phyloP scores from a whole-genome alignment of 2,888 invertebrate genomes.

The Sialis lutaria region DNA sequence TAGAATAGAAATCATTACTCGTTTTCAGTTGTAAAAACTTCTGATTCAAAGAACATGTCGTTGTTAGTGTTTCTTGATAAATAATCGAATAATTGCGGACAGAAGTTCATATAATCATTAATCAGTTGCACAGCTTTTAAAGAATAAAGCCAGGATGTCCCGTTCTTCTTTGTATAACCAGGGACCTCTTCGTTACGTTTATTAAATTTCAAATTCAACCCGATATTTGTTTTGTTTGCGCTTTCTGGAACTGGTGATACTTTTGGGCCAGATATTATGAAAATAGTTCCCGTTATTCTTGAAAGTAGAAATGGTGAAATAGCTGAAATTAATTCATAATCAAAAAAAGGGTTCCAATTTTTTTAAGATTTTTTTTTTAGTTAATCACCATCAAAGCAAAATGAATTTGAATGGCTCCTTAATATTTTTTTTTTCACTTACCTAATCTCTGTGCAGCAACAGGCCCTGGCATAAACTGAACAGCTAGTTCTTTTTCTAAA shows the following conservation, averaged over 20 bases:
- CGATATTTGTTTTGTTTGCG: constrained; percentile 54
- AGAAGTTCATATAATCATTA: constrained; percentile 46
- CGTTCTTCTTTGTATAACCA: constrained; percentile 62
- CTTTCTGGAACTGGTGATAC: constrained; percentile 23
- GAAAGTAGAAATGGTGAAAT: constrained; percentile 57
- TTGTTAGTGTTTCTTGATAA: constrained; percentile 27
- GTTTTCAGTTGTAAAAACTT: constrained; percentile 41
- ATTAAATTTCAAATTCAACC: constrained; percentile 80
- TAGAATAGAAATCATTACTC: constrained; percentile 33
- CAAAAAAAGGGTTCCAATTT: background rate
- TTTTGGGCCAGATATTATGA: constrained; percentile 38
- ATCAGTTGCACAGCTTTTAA: constrained; percentile 53
- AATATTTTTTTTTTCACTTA: constrained; percentile 13
- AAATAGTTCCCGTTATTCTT: constrained; percentile 72
- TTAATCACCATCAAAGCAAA: background rate
- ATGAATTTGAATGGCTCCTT: background rate
- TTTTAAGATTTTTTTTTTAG: background rate
- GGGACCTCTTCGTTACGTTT: constrained; percentile 58
- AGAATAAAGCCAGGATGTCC: constrained; percentile 69
- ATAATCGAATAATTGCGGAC: constrained; percentile 54
- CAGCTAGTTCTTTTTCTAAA: constrained; percentile 17
- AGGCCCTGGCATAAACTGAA: constrained; percentile 34
- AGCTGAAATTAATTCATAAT: constrained; percentile 20
- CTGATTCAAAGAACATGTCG: constrained; percentile 47
- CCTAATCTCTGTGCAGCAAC: constrained; percentile 41